These are phyloP conservation scores for Dryas iulia DNA, from an alignment of 1,140 invertebrate species.

Conservation along the genomic window DNA sequence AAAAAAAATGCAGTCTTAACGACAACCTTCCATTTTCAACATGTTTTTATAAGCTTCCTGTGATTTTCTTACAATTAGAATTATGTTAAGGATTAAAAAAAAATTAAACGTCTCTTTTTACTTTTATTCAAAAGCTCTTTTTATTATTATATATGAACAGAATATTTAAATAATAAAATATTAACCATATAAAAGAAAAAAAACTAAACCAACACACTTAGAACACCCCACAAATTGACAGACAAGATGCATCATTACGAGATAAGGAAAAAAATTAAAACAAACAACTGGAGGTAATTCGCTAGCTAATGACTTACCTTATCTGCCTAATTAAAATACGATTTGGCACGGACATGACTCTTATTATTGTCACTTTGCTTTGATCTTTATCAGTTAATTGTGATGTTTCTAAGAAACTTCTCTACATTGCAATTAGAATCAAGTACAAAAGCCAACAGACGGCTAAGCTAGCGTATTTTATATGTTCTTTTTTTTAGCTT, in stretches of 20 bases:
- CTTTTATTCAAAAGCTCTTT: too few species aligned
- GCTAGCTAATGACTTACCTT: conserved; percentile 68
- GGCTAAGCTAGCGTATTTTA: neutral
- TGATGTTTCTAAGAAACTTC: conserved; percentile 48
- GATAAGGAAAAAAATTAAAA: conserved; percentile 73
- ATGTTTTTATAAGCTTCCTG: too few species aligned
- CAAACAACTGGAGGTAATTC: conserved; percentile 59
- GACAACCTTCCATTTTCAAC: too few species aligned
- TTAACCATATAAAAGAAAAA: neutral
- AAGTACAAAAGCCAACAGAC: conserved; percentile 23
- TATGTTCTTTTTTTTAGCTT: too few species aligned
- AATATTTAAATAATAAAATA: neutral
- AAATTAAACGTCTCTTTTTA: too few species aligned
- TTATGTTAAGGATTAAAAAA: too few species aligned
- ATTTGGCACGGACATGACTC: conserved; percentile 62
- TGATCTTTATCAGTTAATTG: conserved; percentile 60
- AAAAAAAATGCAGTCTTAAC: too few species aligned
- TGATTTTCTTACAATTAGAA: too few species aligned
- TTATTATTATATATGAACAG: too few species aligned
- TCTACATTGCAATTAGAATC: conserved; percentile 45
- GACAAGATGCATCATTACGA: conserved; percentile 64
- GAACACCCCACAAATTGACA: conserved; percentile 43
- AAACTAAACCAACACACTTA: neutral
- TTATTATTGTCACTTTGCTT: conserved; percentile 57
- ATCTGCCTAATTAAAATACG: conserved; percentile 76